phyloP scores from a whole-genome alignment of 2,797 vertebrate species.

The Melanotaenia boesemani region DNA sequence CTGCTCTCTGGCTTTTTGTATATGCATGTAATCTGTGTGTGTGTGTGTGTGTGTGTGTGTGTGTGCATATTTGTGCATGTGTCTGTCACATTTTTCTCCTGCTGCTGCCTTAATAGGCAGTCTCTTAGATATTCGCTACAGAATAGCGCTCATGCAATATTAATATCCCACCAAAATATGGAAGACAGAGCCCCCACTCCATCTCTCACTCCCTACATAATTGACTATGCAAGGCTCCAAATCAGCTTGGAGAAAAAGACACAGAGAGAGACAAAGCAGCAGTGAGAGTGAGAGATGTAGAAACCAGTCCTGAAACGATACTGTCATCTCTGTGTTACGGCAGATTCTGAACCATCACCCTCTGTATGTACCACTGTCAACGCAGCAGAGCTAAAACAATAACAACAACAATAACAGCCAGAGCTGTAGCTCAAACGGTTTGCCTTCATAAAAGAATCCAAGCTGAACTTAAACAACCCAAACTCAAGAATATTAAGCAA shows the following conservation, averaged over 20 bases:
- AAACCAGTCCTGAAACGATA: conserved; percentile 60
- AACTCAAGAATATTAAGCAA: conserved; percentile 11
- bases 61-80: conserved; percentile 37
- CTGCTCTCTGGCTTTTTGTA: conserved; percentile 45
- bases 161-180: conserved; percentile 87
- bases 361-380: conserved; percentile 66
- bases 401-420: conserved; percentile 68
- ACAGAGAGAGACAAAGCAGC: conserved; percentile 45
- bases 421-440: conserved; percentile 46
- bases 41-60: conserved; percentile 35
- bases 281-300: conserved; percentile 38
- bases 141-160: conserved; percentile 88
- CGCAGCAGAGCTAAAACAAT: conserved; percentile 60
- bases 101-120: conserved; percentile 81
- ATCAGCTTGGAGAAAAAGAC: conserved; percentile 74
- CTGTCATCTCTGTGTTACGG: conserved; percentile 66
- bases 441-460: conserved; percentile 48
- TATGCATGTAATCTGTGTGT: conserved; percentile 33
- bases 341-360: conserved; percentile 70
- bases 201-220: conserved; percentile 83
- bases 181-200: conserved; percentile 80
- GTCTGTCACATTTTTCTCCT: conserved; percentile 70
- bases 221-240: conserved; percentile 87
- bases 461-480: conserved; percentile 28
- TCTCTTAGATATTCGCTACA: conserved; percentile 86